Evolutionary conservation across 2,888 invertebrate genomes (phyloP), one percentile per base, ranked within the genome.

Genomic region (Rhodophaea formosa): DNA sequence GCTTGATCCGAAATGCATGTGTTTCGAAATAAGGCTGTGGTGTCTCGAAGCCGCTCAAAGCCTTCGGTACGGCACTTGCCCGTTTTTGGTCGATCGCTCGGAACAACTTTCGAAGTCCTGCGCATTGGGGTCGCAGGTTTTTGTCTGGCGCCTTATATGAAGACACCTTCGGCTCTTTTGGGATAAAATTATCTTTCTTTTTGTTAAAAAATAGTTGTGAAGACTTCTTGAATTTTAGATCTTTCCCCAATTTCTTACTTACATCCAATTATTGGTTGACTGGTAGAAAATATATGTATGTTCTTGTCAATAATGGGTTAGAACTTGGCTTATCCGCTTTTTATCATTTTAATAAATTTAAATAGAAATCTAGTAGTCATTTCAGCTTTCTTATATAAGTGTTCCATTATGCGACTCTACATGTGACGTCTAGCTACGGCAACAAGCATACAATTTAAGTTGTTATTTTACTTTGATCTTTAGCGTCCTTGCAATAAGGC

Each of bases 91-190:
- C 57, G 66, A 57, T 69, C 62, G 68, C 66, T 62, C 59, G 70
- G 71, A 73, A 69, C 81, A 78, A 80, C 84, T 84, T 84, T 84
- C 80, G 76, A 82, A 80, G 71, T 79, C 72, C 74, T 72, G 71
- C 66, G 71, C 68, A 77, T 71, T 74, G 72, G 71, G 78, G 76
- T 71, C 80, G 75, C 16, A 16, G 62, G 61, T 73, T 79, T 80
- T 80, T 80, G 71, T 67, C 62, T 58, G 60, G 65, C 59, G 62
- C 75, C 67, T 68, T 73, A 71, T 64, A 60, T 64, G 71, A 66
- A 59, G 68, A 67, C 66, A 67, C 63, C 61, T 61, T 59, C 59
- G 59, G 43, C 23, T 52, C 55, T 39, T 8, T 12, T 6, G 12
- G 10, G 12, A 1, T 12, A 39, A 39, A 39, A 39, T 8, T 10